Conservation (phyloP, 2,113 vertebrate species). For the Cololabis saira region DNA sequence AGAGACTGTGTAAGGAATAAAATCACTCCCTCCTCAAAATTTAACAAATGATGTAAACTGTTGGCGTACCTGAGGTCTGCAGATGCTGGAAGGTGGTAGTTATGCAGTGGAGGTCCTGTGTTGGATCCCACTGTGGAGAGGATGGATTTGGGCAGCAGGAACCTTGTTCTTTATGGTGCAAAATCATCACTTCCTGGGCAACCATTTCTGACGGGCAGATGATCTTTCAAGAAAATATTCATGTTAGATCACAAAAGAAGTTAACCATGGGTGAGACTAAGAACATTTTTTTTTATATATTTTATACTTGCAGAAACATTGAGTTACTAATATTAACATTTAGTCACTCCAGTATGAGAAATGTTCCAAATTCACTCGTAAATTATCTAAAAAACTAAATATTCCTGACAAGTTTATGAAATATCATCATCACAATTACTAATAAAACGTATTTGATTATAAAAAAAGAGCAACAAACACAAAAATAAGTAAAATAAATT, state of each 20-base stretch:
- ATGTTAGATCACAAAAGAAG: neutral
- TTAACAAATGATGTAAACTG: neutral
- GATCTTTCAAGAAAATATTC: neutral
- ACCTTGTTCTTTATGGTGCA: constrained; percentile 39
- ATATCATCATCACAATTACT: too few species aligned
- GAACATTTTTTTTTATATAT: too few species aligned
- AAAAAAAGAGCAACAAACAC: too few species aligned
- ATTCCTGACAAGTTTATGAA: too few species aligned
- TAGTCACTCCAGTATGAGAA: too few species aligned
- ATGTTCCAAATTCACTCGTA: too few species aligned
- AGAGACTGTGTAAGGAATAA: neutral
- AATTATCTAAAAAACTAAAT: too few species aligned
- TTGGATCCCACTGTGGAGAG: constrained; percentile 78
- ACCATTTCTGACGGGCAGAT: constrained; percentile 59
- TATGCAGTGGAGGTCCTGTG: constrained; percentile 88
- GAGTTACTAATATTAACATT: too few species aligned
- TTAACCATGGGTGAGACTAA: neutral
- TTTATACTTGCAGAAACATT: too few species aligned
- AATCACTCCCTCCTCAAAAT: neutral
- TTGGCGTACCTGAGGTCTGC: constrained; percentile 76
- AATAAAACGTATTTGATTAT: too few species aligned
- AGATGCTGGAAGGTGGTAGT: constrained; percentile 91
- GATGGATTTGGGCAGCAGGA: constrained; percentile 33
- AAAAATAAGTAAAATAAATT: too few species aligned
- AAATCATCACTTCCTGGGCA: constrained; percentile 47